phyloP scores from a whole-genome alignment of 2,113 vertebrate species.

The Nymphicus hollandicus region DNA sequence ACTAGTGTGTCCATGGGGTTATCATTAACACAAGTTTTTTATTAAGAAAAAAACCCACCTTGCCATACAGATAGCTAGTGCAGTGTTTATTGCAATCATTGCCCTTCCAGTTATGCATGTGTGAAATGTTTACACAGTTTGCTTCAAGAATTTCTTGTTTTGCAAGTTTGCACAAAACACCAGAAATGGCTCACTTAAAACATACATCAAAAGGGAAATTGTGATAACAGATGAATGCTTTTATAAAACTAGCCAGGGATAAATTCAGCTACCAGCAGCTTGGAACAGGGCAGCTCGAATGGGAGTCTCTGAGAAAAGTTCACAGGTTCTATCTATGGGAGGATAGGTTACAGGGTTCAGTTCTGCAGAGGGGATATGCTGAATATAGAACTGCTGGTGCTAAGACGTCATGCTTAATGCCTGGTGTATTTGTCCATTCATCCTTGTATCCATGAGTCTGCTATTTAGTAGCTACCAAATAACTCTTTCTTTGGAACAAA shows the following conservation, averaged over 20 bases:
- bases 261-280: not conserved
- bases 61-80: not conserved
- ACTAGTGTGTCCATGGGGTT: not conserved
- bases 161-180: not conserved
- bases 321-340: not conserved
- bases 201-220: not conserved
- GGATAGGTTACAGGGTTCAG: not conserved
- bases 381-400: not conserved
- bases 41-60: not conserved
- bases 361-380: not conserved
- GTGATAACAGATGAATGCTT: constrained; percentile 27
- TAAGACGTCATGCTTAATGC: not conserved
- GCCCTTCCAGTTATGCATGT: not conserved
- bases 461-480: not conserved
- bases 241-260: not conserved
- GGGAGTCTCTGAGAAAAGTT: not conserved
- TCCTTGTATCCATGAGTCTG: not conserved
- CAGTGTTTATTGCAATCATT: not conserved
- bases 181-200: not conserved
- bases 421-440: not conserved
- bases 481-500: not conserved
- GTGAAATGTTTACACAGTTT: constrained; percentile 24
- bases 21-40: not conserved
- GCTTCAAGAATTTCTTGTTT: constrained; percentile 27
- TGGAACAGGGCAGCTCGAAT: not conserved